A percentile compares a stretch with the other conserved stretches of the same genome.
Evolutionary conservation across 2,797 vertebrate species (phyloP).

Genomic region (Gymnothorax reevesii): DNA sequence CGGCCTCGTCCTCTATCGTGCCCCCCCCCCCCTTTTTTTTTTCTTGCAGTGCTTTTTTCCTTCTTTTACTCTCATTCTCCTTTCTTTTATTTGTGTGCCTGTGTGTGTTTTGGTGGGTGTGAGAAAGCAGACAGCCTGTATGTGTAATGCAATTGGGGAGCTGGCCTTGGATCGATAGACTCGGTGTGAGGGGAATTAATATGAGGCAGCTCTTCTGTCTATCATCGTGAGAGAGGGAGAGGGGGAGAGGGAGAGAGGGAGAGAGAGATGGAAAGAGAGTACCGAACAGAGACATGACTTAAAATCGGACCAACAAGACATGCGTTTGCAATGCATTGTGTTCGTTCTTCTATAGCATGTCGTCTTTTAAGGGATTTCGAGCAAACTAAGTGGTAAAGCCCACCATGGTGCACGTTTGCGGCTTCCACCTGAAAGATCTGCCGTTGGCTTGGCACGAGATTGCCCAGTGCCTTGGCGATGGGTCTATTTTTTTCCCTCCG

Average conservation of each 20-base stretch:
- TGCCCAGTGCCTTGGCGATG: not conserved
- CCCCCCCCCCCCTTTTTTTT: not conserved
- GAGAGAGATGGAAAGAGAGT: not conserved
- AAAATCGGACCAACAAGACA: slow-evolving; percentile 12
- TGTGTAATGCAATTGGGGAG: slow-evolving; percentile 72
- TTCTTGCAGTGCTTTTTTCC: not conserved
- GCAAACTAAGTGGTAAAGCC: not conserved
- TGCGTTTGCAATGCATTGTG: not conserved
- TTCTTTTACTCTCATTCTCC: slow-evolving; percentile 7
- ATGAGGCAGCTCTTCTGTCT: slow-evolving; percentile 72
- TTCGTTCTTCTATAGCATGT: not conserved
- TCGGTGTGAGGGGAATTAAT: slow-evolving; percentile 77
- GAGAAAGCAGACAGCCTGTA: slow-evolving; percentile 73
- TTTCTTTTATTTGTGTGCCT: slow-evolving; percentile 37
- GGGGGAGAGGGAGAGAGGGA: not conserved
- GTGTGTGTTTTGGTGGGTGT: slow-evolving; percentile 68
- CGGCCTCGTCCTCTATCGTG: not conserved
- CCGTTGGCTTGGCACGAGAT: not conserved
- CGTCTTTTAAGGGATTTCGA: not conserved
- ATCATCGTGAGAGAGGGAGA: slow-evolving; percentile 53
- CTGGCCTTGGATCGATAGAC: slow-evolving; percentile 70
- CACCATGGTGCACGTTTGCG: not conserved
- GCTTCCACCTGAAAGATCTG: not conserved
- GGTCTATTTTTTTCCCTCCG: not conserved
- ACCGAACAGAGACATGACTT: slow-evolving; percentile 27